phyloP scores from a whole-genome alignment of 2,797 vertebrate species.

The Pangasius larnaudii region DNA sequence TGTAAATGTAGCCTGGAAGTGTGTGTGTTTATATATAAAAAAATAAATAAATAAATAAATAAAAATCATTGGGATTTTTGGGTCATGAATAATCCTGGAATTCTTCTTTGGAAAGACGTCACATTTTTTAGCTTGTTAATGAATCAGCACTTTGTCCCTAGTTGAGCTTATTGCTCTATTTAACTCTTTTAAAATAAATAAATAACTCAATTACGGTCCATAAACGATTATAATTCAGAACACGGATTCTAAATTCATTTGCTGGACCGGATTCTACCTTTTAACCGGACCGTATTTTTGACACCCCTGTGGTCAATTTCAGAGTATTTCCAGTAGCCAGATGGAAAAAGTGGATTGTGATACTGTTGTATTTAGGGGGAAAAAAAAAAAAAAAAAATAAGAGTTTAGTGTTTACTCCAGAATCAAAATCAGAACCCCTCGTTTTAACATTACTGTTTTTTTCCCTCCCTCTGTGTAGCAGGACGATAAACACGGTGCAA shows the following conservation, averaged over 20 bases:
- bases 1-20: not conserved
- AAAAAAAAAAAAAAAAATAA: not conserved
- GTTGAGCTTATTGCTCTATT: not conserved
- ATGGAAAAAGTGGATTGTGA: not conserved
- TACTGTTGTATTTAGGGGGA: not conserved
- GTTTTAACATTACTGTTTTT: not conserved
- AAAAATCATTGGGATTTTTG: no score
- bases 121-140: not conserved
- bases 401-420: not conserved
- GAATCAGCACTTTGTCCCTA: no score
- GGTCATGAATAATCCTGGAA: not conserved
- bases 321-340: not conserved
- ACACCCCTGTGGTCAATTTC: not conserved
- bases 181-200: no score
- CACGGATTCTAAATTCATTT: no score
- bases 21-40: no score
- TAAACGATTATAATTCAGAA: not conserved
- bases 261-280: not conserved
- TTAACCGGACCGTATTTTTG: not conserved
- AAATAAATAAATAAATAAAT: no score
- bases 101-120: no score
- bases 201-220: not conserved
- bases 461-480: not conserved
- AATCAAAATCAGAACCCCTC: not conserved
- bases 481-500: constrained; percentile 24